Evolutionary conservation across 2,888 invertebrate genomes (phyloP), one percentile per base, ranked within the genome.

Genomic region (Nycteola revayana): DNA sequence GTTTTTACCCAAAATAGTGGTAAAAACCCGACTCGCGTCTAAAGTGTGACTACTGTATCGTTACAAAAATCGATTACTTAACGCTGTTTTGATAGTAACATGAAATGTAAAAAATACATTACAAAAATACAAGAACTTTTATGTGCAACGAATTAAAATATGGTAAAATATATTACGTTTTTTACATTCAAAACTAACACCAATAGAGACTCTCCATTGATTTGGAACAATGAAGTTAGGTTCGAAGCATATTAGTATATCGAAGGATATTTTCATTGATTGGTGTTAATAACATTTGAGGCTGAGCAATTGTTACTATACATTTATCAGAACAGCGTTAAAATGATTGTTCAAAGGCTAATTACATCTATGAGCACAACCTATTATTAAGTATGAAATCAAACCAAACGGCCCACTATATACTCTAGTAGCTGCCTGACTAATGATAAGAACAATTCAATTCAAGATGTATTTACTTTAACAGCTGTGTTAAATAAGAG

Each of bases 341-440:
- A 18, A 32, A 7, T 30, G n/a, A n/a, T 49, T 51, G 49, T 49
- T 48, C 45, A 35, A 45, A 41, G 43, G 36, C 42, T 53, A 44
- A 49, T n/a, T n/a, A n/a, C n/a, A 62, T 29, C 42, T 65, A 63
- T 49, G 46, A 63, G 63, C 66, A 69, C 70, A 70, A 66, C 66
- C 66, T 65, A 69, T 54, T 34, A 42, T 55, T 60, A 62, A 60
- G 50, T 60, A 48, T 55, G 56, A 45, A 58, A 49, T 37, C 43
- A 52, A 48, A 50, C 10, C n/a, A 44, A 49, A 58, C 48, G 49
- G 49, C 52, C 59, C 49, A 49, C 29, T 34, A 22, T 40, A 28
- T 32, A 49, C 9, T 23, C 22, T n/a, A 39, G 25, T 39, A 59
- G 52, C 46, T 53, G 53, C 55, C 45, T 10, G 25, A 23, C 18